Base-by-base conservation (phyloP, 2,888 invertebrate genomes). In the Gortyna flavago region DNA sequence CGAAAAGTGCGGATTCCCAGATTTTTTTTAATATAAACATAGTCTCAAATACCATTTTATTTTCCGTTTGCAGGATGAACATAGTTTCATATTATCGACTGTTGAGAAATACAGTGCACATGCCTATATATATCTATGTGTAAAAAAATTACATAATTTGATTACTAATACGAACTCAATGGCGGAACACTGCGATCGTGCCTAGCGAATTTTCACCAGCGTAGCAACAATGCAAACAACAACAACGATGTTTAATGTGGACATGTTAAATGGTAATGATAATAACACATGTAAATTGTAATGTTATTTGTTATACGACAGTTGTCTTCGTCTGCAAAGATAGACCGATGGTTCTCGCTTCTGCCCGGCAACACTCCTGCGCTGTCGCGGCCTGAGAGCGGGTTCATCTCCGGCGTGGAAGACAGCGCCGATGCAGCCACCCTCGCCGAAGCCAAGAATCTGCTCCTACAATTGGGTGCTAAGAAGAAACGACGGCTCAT, bases 301-400 rank as follows among this genome's bases (percentile, higher is more conserved):
- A 71, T 75, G 0, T 67, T 64, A 74, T 80, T 86, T 88, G 54
- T 88, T 85, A 72, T 74, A 81, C 75, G 80, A 83, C 96, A 98
- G 98, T 96, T 98, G 91, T 98, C 98, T 88, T 97, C 98, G 75
- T 97, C 97, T 84, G 98, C 98, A 81, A 98, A 98, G 96, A 98
- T 98, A 90, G 98, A 98, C 90, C 97, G 98, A 71, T 98, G 98
- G 98, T 98, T 98, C 93, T 98, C 98, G 83, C 97, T 98, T 85
- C 95, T 98, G 87, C 97, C 97, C 35, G 88, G 93, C 41, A 91
- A 91, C 61, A 96, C 97, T 21, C 94, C 97, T 32, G 97, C 98
- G 29, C 95, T 98, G 77, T 98, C 98, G 18, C 97, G 98, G 18
- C 98, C 98, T 0, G 98, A 98, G 93, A 98, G 98, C 91, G 98